Evolutionary conservation across 2,888 invertebrate genomes (phyloP).

Genomic region (Tupiocoris notatus): DNA sequence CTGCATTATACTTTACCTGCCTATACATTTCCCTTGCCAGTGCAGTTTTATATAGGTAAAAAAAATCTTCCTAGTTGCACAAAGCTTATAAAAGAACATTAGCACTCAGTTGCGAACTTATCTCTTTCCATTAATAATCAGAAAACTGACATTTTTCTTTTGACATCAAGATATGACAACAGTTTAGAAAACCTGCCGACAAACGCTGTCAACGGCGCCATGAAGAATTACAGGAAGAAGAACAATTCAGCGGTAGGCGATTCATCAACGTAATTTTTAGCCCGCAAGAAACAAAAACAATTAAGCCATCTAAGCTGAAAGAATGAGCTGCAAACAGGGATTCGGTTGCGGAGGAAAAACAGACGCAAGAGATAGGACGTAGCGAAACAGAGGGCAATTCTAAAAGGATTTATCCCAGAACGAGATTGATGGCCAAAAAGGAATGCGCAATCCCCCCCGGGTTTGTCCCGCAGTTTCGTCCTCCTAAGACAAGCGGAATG

Average conservation of each 20-base stretch:
- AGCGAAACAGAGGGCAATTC: conserved; percentile 9
- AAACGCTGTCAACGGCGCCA: background rate
- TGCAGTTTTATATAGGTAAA: too few species aligned
- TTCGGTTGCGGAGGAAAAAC: background rate
- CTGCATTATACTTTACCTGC: too few species aligned
- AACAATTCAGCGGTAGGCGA: background rate
- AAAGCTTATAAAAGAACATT: too few species aligned
- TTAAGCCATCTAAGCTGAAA: background rate
- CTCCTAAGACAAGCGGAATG: conserved; percentile 39
- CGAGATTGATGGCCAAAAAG: conserved; percentile 37
- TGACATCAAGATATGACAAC: too few species aligned
- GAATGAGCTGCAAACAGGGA: background rate
- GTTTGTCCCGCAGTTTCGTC: conserved; percentile 13
- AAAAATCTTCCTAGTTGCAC: too few species aligned
- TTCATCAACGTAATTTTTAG: background rate
- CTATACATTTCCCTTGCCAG: too few species aligned
- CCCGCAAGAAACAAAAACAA: background rate
- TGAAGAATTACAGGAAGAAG: background rate
- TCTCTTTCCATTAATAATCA: too few species aligned
- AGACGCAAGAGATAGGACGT: background rate
- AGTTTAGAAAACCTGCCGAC: background rate
- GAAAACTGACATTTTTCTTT: too few species aligned
- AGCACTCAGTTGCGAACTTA: too few species aligned
- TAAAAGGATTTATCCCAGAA: conserved; percentile 36
- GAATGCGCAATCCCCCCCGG: conserved; percentile 34